These are phyloP conservation scores for Aeoliscus strigatus DNA, from an alignment of 2,797 vertebrate genomes.

Conservation along the genomic window DNA sequence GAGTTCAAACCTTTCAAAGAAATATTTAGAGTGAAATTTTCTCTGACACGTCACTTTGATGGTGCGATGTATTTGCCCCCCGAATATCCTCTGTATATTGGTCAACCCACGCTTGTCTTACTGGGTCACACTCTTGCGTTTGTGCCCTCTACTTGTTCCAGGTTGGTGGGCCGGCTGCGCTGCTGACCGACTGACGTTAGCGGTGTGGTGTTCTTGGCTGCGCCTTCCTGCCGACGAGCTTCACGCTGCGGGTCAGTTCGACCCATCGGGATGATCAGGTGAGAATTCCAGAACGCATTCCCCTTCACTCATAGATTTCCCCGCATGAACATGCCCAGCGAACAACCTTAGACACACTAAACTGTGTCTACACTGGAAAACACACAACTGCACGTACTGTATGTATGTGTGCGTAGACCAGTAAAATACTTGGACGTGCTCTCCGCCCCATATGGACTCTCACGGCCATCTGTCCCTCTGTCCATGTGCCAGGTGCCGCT, in stretches of 20 bases:
- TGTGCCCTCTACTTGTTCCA: slow-evolving; percentile 22
- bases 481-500: slow-evolving; percentile 49
- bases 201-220: slow-evolving; percentile 46
- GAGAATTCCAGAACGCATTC: no score
- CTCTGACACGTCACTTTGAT: no score
- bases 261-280: slow-evolving; percentile 38
- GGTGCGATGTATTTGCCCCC: no score
- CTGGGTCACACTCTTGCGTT: slow-evolving; percentile 9
- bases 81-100: no score
- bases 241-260: slow-evolving; percentile 56
- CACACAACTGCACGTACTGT: slow-evolving; percentile 8
- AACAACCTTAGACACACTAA: no score
- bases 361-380: no score
- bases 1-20: no score
- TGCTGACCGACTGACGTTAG: slow-evolving; percentile 47
- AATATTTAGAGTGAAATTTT: no score
- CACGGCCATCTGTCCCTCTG: slow-evolving; percentile 63
- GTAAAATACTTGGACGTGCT: slow-evolving; percentile 44
- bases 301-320: slow-evolving; percentile 9
- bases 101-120: no score
- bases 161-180: slow-evolving; percentile 20
- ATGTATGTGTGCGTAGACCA: slow-evolving; percentile 30
- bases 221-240: slow-evolving; percentile 23
- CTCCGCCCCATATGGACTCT: slow-evolving; percentile 60
- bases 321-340: no score